phyloP scores from a whole-genome alignment of 2,113 vertebrate species.

The Pedetes capensis region DNA sequence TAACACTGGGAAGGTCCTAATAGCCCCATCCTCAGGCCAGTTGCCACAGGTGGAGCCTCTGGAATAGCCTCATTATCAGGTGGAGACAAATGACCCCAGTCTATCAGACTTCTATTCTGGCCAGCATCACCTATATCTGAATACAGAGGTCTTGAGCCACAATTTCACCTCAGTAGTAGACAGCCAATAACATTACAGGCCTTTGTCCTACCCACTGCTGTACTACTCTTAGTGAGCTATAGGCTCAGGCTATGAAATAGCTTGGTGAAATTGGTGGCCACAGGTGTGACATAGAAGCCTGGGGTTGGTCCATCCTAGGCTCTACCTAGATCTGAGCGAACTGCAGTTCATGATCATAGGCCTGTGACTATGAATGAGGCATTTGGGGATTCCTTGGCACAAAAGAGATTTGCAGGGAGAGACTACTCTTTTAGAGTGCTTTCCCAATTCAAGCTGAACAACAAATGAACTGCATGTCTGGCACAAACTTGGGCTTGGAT shows the following conservation, averaged over 20 bases:
- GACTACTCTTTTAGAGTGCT: neutral
- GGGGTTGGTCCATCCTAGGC: neutral
- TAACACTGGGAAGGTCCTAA: too few species aligned
- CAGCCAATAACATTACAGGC: neutral
- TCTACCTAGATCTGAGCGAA: neutral
- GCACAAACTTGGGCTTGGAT: neutral
- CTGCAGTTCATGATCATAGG: neutral
- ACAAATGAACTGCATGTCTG: neutral
- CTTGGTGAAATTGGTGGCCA: neutral
- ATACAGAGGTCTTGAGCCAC: neutral
- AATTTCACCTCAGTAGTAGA: neutral
- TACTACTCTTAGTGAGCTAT: neutral
- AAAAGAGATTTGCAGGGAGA: neutral
- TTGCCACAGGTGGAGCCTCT: too few species aligned
- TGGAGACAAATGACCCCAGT: neutral
- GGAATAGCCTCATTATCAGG: neutral
- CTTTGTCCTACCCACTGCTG: neutral
- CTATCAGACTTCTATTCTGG: neutral
- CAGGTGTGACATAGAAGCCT: neutral
- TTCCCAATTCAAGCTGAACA: neutral
- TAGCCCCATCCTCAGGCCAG: too few species aligned
- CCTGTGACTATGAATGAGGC: neutral
- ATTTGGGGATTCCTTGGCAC: too few species aligned
- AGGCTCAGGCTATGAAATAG: neutral
- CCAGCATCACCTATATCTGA: neutral